Evolutionary conservation across 2,113 vertebrate species (phyloP).

Genomic region (Suncus etruscus): DNA sequence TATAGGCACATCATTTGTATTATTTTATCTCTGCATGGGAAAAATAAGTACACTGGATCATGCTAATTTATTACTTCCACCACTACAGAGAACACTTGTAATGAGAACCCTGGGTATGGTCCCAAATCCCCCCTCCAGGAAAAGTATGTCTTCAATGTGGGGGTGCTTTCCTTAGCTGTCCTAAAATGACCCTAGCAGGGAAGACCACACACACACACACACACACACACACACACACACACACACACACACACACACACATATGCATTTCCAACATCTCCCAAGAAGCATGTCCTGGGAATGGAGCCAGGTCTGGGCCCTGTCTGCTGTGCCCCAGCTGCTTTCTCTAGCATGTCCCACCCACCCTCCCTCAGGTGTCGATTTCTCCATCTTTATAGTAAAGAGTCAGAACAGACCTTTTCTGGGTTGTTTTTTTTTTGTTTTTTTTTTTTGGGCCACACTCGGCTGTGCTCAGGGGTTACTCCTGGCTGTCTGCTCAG

Average conservation of each 20-base stretch:
- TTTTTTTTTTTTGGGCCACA: no score
- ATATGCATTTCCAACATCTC: conserved; percentile 10
- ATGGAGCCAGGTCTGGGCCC: background rate
- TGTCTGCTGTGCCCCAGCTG: background rate
- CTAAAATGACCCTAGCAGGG: conserved; percentile 25
- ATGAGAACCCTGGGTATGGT: no score
- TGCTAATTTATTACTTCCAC: conserved; percentile 29
- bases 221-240: background rate
- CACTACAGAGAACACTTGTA: background rate
- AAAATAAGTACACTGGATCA: background rate
- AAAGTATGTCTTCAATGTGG: no score
- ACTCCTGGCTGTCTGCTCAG: no score
- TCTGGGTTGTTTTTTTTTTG: no score
- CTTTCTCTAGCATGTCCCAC: background rate
- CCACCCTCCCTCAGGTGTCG: background rate
- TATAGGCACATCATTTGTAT: background rate
- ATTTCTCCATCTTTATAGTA: conserved; percentile 24
- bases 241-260: background rate
- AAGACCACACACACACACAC: conserved; percentile 11
- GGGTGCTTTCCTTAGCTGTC: background rate
- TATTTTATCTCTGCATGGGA: background rate
- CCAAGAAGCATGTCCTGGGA: background rate
- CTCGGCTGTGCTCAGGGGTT: no score
- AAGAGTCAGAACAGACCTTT: background rate
- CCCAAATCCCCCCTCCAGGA: no score